phyloP scores from a whole-genome alignment of 2,797 vertebrate species.

The Crocidura indochinensis region DNA sequence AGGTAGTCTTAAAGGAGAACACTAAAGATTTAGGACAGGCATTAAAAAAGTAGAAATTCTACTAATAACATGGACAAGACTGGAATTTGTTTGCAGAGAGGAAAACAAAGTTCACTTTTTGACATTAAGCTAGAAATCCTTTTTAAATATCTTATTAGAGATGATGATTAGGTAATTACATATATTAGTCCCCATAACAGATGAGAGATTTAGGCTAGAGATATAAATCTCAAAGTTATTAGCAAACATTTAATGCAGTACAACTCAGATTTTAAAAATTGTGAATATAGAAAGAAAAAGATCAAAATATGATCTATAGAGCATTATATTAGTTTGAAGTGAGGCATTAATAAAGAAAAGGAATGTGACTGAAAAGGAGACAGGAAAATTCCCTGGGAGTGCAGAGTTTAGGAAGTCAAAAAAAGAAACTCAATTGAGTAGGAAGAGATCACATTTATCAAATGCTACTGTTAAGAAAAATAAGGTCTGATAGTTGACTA shows the following conservation, averaged over 20 bases:
- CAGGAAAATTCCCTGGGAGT: background rate
- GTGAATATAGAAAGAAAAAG: background rate
- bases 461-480: conserved; percentile 10
- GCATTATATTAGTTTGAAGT: background rate
- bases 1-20: background rate
- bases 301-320: background rate
- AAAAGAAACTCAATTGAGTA: background rate
- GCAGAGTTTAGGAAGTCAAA: background rate
- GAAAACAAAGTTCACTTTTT: conserved; percentile 17
- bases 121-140: conserved; percentile 20
- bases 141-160: conserved; percentile 22
- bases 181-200: background rate
- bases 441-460: background rate
- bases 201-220: conserved; percentile 17
- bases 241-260: conserved; percentile 27
- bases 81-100: background rate
- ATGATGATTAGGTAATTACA: conserved; percentile 33
- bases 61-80: background rate
- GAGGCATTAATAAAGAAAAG: conserved; percentile 37
- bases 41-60: background rate
- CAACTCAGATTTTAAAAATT: background rate
- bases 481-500: background rate
- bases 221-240: conserved; percentile 17
- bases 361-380: background rate
- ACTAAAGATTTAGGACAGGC: background rate